phyloP scores from a whole-genome alignment of 2,113 vertebrate species.

The Nycticryphes semicollaris region DNA sequence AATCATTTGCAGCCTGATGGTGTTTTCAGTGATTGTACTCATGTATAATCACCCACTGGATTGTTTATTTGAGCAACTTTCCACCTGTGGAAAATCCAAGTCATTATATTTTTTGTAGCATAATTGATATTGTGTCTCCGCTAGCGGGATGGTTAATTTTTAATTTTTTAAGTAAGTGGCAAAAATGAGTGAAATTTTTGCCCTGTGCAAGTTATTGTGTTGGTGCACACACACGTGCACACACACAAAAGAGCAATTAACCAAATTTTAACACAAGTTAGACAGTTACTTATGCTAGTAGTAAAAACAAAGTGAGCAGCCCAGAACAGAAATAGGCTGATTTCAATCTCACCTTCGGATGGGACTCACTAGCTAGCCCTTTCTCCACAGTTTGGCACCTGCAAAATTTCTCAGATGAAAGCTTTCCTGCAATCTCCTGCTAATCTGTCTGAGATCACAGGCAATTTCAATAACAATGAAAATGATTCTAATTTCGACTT shows the following conservation, averaged over 20 bases:
- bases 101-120: not conserved
- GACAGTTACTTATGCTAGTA: not conserved
- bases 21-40: not conserved
- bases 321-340: not conserved
- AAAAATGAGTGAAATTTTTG: not conserved
- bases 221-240: fast-evolving
- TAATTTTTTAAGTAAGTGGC: not conserved
- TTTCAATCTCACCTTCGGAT: not conserved
- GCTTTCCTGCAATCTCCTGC: slow-evolving; percentile 2
- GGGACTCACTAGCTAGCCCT: not conserved
- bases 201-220: not conserved
- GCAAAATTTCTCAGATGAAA: slow-evolving; percentile 1
- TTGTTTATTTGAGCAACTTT: slow-evolving; percentile 2
- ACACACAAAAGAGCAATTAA: not conserved
- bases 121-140: not conserved
- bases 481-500: slow-evolving; percentile 34
- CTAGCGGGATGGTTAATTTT: not conserved
- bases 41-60: not conserved
- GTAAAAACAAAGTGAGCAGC: not conserved
- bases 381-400: not conserved
- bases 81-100: not conserved
- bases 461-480: slow-evolving; percentile 64
- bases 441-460: slow-evolving; percentile 51
- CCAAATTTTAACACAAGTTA: not conserved
- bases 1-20: slow-evolving; percentile 31